Evolutionary conservation across 2,113 vertebrate genomes (phyloP).

Genomic region (Hemicordylus capensis): DNA sequence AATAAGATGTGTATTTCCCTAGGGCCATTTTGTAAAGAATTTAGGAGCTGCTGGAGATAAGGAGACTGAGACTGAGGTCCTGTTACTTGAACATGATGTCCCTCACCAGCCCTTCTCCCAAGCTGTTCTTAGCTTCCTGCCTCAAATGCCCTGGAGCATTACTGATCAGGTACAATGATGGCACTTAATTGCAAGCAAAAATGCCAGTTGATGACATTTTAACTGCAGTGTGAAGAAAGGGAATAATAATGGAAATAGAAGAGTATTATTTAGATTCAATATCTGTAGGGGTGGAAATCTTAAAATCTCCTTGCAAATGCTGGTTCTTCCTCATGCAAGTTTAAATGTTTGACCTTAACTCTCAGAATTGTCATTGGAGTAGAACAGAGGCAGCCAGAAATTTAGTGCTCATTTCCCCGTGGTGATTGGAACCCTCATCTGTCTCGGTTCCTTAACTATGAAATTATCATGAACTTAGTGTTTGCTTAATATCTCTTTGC

Average conservation of each 20-base stretch:
- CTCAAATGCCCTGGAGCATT: conserved; percentile 93
- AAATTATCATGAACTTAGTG: not conserved
- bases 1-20: conserved; percentile 16
- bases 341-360: not conserved
- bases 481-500: too few species aligned
- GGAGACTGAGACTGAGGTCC: conserved; percentile 93
- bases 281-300: not conserved
- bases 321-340: not conserved
- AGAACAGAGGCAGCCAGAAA: not conserved
- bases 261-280: not conserved
- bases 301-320: not conserved
- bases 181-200: not conserved
- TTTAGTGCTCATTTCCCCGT: not conserved
- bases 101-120: conserved; percentile 95
- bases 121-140: conserved; percentile 91
- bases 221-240: not conserved
- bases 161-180: conserved; percentile 83
- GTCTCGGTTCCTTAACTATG: not conserved
- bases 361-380: not conserved
- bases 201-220: not conserved
- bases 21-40: conserved; percentile 97
- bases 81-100: conserved; percentile 95
- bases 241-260: not conserved
- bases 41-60: conserved; percentile 91
- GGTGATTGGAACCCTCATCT: not conserved